Evolutionary conservation across 2,797 vertebrate species (phyloP).

Genomic region (Pseudochirops cupreus): DNA sequence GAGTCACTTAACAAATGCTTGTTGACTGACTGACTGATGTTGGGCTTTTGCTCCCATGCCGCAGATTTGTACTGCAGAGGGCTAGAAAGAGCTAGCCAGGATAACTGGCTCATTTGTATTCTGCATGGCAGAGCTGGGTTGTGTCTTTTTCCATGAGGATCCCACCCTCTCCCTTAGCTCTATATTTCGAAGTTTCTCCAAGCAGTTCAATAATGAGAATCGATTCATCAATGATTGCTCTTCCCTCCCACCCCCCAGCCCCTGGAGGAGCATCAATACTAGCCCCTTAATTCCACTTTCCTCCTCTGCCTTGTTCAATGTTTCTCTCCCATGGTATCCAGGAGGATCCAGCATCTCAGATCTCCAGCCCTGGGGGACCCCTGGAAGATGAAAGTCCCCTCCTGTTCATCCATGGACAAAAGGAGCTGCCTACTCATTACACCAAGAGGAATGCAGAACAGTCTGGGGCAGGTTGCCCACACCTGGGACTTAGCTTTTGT

Average conservation of each 20-base stretch:
- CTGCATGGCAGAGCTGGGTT: neutral
- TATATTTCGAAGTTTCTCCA: conserved; percentile 56
- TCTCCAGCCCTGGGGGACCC: neutral
- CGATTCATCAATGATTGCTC: conserved; percentile 65
- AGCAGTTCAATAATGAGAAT: conserved; percentile 70
- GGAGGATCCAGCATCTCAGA: neutral
- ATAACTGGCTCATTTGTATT: conserved; percentile 59
- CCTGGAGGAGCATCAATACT: neutral
- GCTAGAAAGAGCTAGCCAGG: neutral
- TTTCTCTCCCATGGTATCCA: neutral
- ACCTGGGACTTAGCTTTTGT: neutral
- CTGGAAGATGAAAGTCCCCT: neutral
- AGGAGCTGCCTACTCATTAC: neutral
- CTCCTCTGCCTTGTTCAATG: neutral
- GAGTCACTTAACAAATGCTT: neutral
- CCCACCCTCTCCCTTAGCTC: conserved; percentile 4
- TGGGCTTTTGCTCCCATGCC: neutral
- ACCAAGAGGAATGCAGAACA: neutral
- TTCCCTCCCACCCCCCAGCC: conserved; percentile 23
- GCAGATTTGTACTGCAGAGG: neutral
- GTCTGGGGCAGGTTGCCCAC: no score
- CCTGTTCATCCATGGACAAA: neutral
- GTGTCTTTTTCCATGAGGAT: conserved; percentile 43
- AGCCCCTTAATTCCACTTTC: neutral
- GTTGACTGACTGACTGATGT: neutral